Evolutionary conservation across 2,888 invertebrate species (phyloP).

Genomic region (Acanthosepion pharaonis): DNA sequence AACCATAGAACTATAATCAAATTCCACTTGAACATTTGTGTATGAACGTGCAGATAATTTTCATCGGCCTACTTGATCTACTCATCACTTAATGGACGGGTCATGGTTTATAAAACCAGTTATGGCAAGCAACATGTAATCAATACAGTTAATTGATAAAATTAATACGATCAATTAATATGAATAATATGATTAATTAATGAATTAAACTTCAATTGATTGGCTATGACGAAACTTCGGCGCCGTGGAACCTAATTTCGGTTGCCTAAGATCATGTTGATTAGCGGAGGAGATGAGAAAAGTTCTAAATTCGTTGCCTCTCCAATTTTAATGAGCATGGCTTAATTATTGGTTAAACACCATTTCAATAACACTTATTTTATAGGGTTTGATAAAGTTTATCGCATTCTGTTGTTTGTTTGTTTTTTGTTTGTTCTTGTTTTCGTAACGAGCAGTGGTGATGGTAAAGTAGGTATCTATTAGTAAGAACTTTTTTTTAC

Average conservation of each 20-base stretch:
- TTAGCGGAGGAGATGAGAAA: neutral
- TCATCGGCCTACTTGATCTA: neutral
- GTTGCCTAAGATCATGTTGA: neutral
- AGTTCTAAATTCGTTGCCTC: neutral
- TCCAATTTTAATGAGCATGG: too few species aligned
- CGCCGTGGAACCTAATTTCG: neutral
- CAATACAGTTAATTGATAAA: constrained; percentile 18
- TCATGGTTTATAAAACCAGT: constrained; percentile 20
- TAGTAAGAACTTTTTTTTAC: too few species aligned
- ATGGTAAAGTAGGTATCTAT: too few species aligned
- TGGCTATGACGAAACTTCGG: neutral
- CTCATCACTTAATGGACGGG: neutral
- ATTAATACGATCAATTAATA: constrained; percentile 20
- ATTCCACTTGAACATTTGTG: neutral
- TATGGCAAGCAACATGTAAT: neutral
- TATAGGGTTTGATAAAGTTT: too few species aligned
- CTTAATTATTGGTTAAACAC: too few species aligned
- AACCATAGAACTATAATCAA: neutral
- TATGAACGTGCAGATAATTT: neutral
- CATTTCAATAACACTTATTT: too few species aligned
- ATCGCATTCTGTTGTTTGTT: too few species aligned
- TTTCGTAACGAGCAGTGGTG: too few species aligned
- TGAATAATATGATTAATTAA: neutral
- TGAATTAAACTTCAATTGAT: constrained; percentile 22
- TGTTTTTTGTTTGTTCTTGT: too few species aligned